Conservation (phyloP, 2,113 vertebrate species). For the Stegostoma tigrinum region DNA sequence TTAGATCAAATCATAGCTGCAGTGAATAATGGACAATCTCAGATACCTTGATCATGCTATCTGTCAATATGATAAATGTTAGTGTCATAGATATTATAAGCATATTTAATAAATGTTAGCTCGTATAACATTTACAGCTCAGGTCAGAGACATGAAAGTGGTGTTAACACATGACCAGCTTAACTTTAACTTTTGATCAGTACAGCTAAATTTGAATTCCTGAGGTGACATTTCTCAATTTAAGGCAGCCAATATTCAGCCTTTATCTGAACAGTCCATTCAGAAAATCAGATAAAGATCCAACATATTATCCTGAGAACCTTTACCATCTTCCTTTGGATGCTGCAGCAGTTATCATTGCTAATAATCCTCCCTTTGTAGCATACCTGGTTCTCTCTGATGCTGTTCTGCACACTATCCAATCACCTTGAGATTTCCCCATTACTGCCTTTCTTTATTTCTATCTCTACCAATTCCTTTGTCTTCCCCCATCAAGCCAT, state of each 20-base stretch:
- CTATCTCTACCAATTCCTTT: too few species aligned
- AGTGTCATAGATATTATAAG: not conserved
- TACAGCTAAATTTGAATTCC: not conserved
- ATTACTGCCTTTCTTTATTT: too few species aligned
- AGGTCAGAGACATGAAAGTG: not conserved
- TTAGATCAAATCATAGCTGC: not conserved
- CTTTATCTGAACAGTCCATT: not conserved
- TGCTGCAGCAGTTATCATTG: too few species aligned
- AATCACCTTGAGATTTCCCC: too few species aligned
- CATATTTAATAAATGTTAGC: slow-evolving; percentile 13
- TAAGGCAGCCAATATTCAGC: not conserved
- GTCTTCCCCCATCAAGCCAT: too few species aligned
- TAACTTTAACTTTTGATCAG: not conserved
- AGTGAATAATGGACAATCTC: not conserved
- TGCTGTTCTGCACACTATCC: too few species aligned
- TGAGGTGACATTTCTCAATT: not conserved
- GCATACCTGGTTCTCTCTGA: too few species aligned
- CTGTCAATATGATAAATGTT: not conserved
- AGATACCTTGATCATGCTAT: too few species aligned
- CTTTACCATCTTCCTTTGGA: too few species aligned
- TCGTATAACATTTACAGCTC: not conserved
- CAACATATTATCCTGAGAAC: not conserved
- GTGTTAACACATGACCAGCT: not conserved
- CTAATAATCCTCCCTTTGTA: too few species aligned
- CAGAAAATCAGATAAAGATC: not conserved